Percentiles rank a stretch among this genome's conserved stretches.
phyloP scores from a whole-genome alignment of 2,888 invertebrate species.

The Dimorphilus gyrociliatus region DNA sequence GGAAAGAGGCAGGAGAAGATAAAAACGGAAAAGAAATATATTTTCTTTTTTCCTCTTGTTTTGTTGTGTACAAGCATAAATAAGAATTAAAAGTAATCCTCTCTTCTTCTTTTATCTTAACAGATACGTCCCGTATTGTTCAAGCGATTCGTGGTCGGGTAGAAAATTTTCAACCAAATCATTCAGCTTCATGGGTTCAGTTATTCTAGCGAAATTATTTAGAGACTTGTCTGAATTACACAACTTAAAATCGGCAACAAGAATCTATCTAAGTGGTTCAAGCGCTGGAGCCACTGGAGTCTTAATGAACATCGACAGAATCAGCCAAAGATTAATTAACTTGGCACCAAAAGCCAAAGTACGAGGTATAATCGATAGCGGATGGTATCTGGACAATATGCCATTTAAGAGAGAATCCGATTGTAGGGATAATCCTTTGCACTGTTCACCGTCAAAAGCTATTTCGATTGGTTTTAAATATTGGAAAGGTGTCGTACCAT shows the following conservation, averaged over 20 bases:
- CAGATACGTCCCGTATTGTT: conserved; percentile 72
- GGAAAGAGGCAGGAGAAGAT: too few species aligned
- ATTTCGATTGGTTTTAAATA: conserved; percentile 41
- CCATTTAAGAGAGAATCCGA: too few species aligned
- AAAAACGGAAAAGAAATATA: not conserved
- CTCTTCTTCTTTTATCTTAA: conserved; percentile 7
- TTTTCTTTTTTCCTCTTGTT: not conserved
- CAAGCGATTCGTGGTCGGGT: conserved; percentile 86
- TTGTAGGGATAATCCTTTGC: too few species aligned
- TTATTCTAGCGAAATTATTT: conserved; percentile 59
- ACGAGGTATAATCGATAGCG: conserved; percentile 73
- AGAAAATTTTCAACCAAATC: conserved; percentile 44
- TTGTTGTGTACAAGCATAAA: not conserved
- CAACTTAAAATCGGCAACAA: conserved; percentile 54
- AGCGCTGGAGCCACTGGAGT: conserved; percentile 89
- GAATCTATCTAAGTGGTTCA: conserved; percentile 55
- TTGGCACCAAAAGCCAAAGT: conserved; percentile 42
- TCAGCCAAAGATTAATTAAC: conserved; percentile 49
- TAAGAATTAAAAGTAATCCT: not conserved
- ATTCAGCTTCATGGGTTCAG: conserved; percentile 71
- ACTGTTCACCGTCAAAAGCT: conserved; percentile 49
- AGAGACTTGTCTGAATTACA: conserved; percentile 45
- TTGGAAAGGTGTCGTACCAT: conserved; percentile 58
- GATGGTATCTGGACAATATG: conserved; percentile 79
- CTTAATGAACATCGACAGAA: conserved; percentile 68